phyloP scores from a whole-genome alignment of 64 coral and sea anemone species.

The Anthopleura sola region DNA sequence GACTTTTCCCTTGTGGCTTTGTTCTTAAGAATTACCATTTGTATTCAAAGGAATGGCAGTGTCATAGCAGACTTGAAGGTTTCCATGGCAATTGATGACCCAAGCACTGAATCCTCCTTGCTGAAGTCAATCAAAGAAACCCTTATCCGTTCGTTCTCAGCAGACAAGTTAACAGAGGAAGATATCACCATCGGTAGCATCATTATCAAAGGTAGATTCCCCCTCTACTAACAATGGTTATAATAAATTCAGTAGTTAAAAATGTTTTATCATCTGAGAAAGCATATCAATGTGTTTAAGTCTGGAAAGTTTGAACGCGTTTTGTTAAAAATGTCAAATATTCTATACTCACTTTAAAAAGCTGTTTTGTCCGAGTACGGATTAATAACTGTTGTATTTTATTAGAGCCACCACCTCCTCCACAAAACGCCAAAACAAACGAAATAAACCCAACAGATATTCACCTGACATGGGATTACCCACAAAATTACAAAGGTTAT shows the following conservation, averaged over 20 bases:
- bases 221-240: no score
- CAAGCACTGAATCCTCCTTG: not conserved
- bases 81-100: not conserved
- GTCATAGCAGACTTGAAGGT: constrained; percentile 22
- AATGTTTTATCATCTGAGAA: no score
- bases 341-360: no score
- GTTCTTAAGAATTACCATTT: no score
- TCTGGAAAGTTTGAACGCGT: no score
- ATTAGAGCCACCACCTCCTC: constrained; percentile 9
- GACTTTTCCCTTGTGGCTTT: no score
- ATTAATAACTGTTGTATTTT: not conserved
- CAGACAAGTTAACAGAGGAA: not conserved
- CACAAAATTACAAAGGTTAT: constrained; percentile 1
- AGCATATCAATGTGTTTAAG: no score
- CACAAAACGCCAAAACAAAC: not conserved
- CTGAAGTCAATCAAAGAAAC: not conserved
- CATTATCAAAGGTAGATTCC: not conserved
- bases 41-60: constrained; percentile 3
- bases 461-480: not conserved
- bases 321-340: no score
- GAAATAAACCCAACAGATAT: constrained; percentile 20
- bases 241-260: no score
- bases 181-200: not conserved
- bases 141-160: not conserved
- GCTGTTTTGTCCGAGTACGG: no score